A percentile compares a stretch with the other conserved stretches of the same genome.
phyloP scores from a whole-genome alignment of 2,888 invertebrate species.

The Blera fallax region DNA sequence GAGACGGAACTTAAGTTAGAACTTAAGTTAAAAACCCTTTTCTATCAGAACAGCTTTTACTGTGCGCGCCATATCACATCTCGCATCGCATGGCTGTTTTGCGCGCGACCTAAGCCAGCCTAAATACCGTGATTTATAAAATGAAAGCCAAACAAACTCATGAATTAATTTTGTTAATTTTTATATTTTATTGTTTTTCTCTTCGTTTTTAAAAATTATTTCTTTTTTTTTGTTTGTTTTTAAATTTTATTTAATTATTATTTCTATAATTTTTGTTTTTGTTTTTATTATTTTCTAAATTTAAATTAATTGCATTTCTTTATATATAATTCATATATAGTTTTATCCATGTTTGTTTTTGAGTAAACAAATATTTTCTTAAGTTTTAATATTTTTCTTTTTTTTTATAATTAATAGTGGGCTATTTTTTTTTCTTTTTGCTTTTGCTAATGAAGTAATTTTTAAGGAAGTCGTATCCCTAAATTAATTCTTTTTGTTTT shows the following conservation, averaged over 20 bases:
- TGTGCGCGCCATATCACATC: no score
- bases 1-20: no score
- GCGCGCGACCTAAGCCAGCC: no score
- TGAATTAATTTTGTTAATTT: constrained; percentile 23
- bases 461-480: constrained; percentile 15
- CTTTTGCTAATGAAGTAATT: constrained; percentile 22
- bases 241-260: constrained; percentile 44
- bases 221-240: constrained; percentile 22
- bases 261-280: constrained; percentile 18
- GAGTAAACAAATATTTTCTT: constrained; percentile 11
- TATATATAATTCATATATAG: constrained; percentile 11
- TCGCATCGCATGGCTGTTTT: no score
- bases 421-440: no score
- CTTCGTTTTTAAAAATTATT: constrained; percentile 59
- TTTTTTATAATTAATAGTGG: constrained; percentile 44
- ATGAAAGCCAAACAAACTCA: not conserved
- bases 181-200: constrained; percentile 58
- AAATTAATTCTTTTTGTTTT: not conserved
- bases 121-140: not conserved
- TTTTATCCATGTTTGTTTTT: not conserved
- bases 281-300: constrained; percentile 18
- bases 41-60: no score
- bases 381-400: not conserved
- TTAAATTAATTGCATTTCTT: constrained; percentile 46
- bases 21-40: no score